Evolutionary conservation across 2,113 vertebrate genomes (phyloP).

Genomic region (Microtus oregoni): DNA sequence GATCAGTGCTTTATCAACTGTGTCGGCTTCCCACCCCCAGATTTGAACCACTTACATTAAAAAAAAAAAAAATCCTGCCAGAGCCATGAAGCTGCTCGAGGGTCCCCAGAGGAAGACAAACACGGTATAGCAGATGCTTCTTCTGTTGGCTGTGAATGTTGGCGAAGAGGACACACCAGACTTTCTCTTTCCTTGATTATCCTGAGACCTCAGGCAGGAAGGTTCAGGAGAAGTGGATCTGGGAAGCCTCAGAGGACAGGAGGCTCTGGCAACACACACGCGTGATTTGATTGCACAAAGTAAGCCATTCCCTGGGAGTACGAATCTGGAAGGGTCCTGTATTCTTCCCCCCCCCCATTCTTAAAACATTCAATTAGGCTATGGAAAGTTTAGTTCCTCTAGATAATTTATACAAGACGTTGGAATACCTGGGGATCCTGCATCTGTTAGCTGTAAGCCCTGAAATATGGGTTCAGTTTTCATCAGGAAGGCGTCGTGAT

Average conservation of each 20-base stretch:
- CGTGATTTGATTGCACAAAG: background rate
- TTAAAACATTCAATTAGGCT: constrained; percentile 47
- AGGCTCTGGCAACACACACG: background rate
- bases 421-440: constrained; percentile 53
- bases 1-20: background rate
- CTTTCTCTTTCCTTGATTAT: constrained; percentile 24
- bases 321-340: constrained; percentile 7
- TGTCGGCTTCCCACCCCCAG: background rate
- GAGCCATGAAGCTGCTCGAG: background rate
- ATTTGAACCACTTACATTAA: background rate
- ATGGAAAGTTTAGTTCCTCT: constrained; percentile 66
- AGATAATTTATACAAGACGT: constrained; percentile 70
- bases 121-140: background rate
- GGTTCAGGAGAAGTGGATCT: background rate
- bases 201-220: background rate
- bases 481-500: constrained; percentile 12
- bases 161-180: background rate
- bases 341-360: background rate
- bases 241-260: background rate
- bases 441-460: constrained; percentile 48
- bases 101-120: background rate
- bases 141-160: background rate
- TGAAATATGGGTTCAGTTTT: constrained; percentile 52
- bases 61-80: background rate
- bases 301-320: background rate